Evolutionary conservation across 2,113 vertebrate species (phyloP).

Genomic region (rabbit (Oryctolagus cuniculus)): DNA sequence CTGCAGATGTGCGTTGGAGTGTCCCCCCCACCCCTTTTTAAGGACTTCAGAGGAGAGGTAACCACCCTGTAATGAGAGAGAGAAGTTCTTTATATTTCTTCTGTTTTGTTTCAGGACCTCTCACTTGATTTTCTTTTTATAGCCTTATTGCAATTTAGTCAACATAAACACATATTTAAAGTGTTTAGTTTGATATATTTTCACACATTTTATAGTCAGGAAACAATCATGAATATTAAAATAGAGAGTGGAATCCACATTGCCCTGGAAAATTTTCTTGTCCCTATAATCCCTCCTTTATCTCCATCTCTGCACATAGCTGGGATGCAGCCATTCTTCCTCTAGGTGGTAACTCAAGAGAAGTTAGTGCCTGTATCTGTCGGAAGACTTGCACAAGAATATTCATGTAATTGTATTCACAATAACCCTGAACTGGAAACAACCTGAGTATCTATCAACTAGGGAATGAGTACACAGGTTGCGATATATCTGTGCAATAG

Average conservation of each 20-base stretch:
- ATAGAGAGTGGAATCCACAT: neutral
- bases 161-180: neutral
- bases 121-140: neutral
- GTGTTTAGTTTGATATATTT: neutral
- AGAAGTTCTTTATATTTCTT: neutral
- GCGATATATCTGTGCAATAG: no score
- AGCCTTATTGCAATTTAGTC: neutral
- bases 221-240: neutral
- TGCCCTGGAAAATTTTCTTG: neutral
- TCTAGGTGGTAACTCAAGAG: neutral
- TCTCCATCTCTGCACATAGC: no score
- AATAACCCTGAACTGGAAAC: neutral
- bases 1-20: neutral
- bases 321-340: neutral
- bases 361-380: neutral
- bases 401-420: neutral
- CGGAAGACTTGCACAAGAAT: neutral
- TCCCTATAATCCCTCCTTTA: neutral
- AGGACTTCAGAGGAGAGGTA: neutral
- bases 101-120: slow-evolving; percentile 1
- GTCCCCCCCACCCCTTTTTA: neutral
- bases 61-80: neutral
- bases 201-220: neutral
- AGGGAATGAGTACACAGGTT: neutral
- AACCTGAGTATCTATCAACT: neutral